Conservation (phyloP, 2,113 vertebrate species). For the Pseudonaja textilis region DNA sequence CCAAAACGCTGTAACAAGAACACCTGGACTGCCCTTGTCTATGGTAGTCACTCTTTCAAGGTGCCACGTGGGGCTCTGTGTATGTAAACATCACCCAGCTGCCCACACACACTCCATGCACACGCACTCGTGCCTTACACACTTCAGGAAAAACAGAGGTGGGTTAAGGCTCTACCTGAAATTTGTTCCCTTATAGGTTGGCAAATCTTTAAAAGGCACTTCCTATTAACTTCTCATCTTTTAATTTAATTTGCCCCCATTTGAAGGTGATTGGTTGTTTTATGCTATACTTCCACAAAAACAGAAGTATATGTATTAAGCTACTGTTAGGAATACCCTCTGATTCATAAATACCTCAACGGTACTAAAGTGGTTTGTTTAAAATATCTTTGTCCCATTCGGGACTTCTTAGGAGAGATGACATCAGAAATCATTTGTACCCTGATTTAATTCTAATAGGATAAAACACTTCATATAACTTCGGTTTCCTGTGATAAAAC, state of each 20-base stretch:
- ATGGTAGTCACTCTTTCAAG: background rate
- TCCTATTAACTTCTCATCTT: background rate
- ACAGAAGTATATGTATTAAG: background rate
- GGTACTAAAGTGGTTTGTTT: background rate
- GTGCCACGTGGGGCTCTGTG: background rate
- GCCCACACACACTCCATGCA: background rate
- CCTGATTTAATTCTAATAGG: background rate
- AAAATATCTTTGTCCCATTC: background rate
- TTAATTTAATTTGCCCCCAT: background rate
- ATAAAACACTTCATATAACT: background rate
- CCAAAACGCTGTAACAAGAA: background rate
- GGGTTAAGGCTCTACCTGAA: background rate
- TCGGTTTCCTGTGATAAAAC: background rate
- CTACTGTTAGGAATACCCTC: background rate
- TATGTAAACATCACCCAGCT: background rate
- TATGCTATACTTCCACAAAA: background rate
- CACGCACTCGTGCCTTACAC: background rate
- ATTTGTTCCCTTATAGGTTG: background rate
- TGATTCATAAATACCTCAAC: background rate
- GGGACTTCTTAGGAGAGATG: background rate
- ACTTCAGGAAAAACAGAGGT: background rate
- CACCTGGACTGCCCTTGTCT: background rate
- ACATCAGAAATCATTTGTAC: background rate
- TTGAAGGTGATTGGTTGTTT: background rate
- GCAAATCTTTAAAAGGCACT: background rate